phyloP scores from a whole-genome alignment of 2,888 invertebrate genomes.

The Onthophagus sagittarius region DNA sequence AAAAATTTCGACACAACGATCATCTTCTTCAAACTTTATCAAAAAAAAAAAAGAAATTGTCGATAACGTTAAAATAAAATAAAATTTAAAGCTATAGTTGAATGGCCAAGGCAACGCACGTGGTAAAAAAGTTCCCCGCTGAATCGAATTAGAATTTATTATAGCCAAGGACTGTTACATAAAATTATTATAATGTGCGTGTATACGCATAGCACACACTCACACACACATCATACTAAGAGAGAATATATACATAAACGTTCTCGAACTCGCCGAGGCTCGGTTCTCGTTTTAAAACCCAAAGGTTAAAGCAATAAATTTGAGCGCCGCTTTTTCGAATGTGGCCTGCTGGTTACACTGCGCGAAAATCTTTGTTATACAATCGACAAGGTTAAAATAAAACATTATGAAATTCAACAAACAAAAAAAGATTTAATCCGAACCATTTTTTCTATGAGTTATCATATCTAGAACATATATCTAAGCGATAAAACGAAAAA shows the following conservation, averaged over 20 bases:
- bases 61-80: no score
- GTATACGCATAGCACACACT: not conserved
- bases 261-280: not conserved
- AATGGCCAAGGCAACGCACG: conserved; percentile 2
- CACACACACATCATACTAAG: not conserved
- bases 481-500: not conserved
- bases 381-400: not conserved
- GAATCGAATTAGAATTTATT: conserved; percentile 13
- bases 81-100: not conserved
- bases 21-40: no score
- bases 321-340: not conserved
- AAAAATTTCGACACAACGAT: no score
- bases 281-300: not conserved
- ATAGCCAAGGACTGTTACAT: conserved; percentile 3
- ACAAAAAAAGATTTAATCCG: no score
- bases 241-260: not conserved
- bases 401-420: not conserved
- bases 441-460: no score
- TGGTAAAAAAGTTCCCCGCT: not conserved
- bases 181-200: not conserved
- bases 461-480: no score
- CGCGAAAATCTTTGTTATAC: not conserved
- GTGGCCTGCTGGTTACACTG: not conserved
- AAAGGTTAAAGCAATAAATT: not conserved
- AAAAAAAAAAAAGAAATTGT: no score